phyloP scores from a whole-genome alignment of 2,797 vertebrate species.

The Myoxocephalus aenaeus region DNA sequence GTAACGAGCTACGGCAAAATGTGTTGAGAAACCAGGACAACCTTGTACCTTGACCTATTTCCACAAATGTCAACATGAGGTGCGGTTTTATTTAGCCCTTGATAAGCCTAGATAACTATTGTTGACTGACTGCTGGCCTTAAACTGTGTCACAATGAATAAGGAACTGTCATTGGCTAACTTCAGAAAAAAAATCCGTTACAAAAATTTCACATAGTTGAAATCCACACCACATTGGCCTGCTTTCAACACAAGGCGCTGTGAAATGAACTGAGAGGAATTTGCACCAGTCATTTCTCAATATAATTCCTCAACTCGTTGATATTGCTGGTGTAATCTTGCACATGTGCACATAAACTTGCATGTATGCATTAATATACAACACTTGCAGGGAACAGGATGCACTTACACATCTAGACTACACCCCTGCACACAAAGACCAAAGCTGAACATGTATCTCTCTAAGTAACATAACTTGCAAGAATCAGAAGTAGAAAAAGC shows the following conservation, averaged over 20 bases:
- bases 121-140: not conserved
- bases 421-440: not conserved
- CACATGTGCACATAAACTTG: not conserved
- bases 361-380: not conserved
- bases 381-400: not conserved
- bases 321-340: not conserved
- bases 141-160: constrained; percentile 14
- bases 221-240: not conserved
- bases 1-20: not conserved
- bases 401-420: not conserved
- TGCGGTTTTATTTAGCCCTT: not conserved
- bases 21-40: not conserved
- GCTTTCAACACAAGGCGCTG: constrained; percentile 32
- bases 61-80: not conserved
- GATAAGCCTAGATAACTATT: not conserved
- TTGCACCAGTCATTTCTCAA: not conserved
- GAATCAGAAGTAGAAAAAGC: not conserved
- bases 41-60: not conserved
- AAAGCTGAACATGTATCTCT: not conserved
- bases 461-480: not conserved
- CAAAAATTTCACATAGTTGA: constrained; percentile 5
- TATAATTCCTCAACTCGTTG: not conserved
- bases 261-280: constrained; percentile 10
- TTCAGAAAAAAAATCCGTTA: not conserved
- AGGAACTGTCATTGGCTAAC: constrained; percentile 31